Base-by-base conservation (phyloP, 2,113 vertebrate genomes). In the Lophochroa leadbeateri region DNA sequence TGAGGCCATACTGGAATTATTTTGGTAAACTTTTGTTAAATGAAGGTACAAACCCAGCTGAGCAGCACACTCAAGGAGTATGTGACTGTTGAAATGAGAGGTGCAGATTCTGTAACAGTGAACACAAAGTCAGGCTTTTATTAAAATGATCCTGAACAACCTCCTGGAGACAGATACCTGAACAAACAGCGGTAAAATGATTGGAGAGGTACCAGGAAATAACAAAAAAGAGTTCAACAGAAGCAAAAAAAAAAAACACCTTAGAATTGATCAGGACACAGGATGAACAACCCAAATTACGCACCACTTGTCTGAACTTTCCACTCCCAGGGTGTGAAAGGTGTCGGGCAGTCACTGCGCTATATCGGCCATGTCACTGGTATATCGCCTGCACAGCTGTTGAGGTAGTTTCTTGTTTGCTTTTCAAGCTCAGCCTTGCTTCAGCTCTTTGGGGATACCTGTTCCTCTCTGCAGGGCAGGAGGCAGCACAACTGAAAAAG, bases 311-410 rank as follows among this genome's bases (percentile, higher is more conserved):
- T 13, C 49, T 35, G 47, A 29, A 65, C n/a, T 68, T 94, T 50
- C 39, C 61, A 24, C 17, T 75, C 43, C 35, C 61, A 57, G 64
- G 60, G 46, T 10, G 21, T 39, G 29, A 27, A 47, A 50, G n/a
- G 37, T 68, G 39, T 14, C 60, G 8, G 41, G 21, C 11, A n/a
- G 49, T 14, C 57, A 11, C 57, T 21, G 55, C 8, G 8, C 52
- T 31, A 8, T 10, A 8, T 10, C 12, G 29, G 50, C 41, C 14
- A 4, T 24, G n/a, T 31, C 64, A 61, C n/a, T 0, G 0, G 19
- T 11, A 31, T 27, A 23, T 31, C 63, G 53, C 24, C 29, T 3
- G 0, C 14, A 10, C 0, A 4, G 49, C 49, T 72, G 16, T 71
- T 80, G 53, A 88, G 46, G 71, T 60, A 85, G 60, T 21, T 57